Base-by-base conservation (phyloP, 2,113 vertebrate species). In the Tangachromis dhanisi region DNA sequence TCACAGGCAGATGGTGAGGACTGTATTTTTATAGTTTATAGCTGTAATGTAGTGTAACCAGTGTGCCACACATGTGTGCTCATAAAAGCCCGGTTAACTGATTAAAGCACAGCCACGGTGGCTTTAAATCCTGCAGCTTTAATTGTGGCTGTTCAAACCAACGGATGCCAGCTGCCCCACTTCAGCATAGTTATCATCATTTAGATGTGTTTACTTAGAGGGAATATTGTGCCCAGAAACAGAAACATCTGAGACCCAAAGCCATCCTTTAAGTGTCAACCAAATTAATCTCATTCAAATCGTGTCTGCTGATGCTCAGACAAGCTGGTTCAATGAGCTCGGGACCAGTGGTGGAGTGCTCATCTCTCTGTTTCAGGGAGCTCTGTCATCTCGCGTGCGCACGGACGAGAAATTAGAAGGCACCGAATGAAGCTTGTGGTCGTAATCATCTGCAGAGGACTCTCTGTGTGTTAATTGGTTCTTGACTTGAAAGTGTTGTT, bases 381-480 rank as follows among this genome's bases (percentile, higher is more conserved):
- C 89, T 90, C 83, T 87, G n/a, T 89, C 66, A 57, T 29, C 33
- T 78, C 1, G n/a, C 21, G 7, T 81, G 85, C 63, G 35, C 35
- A 76, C 6, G 26, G 57, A 68, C 17, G 14, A 81, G 59, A 88
- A 92, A 92, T 90, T 87, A 88, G 42, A 90, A 81, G 57, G 85
- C 71, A 33, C 24, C 21, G 83, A 91, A 57, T 63, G 85, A 87
- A 85, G 83, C 85, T 68, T 11, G 88, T 83, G 92, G 87, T 57
- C 29, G 14, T 85, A 88, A 93, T 92, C 86, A 45, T 90, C 89
- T 31, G 4, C 89, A 84, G 80, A 87, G 17, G 73, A 83, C 80
- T 86, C 71, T 83, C 57, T 86, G 81, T 42, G 40, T 45, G 54
- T 89, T 93, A 93, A 95, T 94, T 92, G 87, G 83, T 83, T 91